These are phyloP conservation scores for Trachymyrmex septentrionalis DNA, from an alignment of 1,140 invertebrate genomes.

Conservation along the genomic window DNA sequence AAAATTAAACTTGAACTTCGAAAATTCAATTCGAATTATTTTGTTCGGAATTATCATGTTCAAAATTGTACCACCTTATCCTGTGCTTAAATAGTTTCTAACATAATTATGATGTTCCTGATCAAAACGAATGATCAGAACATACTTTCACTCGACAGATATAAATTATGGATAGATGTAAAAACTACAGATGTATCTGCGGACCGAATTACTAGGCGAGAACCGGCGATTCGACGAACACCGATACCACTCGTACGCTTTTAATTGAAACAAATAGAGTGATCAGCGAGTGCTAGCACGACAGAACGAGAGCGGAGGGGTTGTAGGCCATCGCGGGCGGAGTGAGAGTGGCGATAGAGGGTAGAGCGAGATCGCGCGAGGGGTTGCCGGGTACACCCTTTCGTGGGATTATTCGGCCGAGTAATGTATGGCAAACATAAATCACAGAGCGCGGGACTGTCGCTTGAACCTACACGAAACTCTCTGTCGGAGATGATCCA, in stretches of 20 bases:
- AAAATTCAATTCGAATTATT: too few species aligned
- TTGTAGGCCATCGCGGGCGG: slow-evolving; percentile 45
- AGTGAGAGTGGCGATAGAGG: slow-evolving; percentile 53
- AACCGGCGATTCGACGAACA: slow-evolving; percentile 45
- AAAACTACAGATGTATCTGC: slow-evolving; percentile 2
- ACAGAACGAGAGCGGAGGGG: slow-evolving; percentile 52
- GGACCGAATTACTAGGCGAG: slow-evolving; percentile 29
- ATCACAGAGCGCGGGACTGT: slow-evolving; percentile 81
- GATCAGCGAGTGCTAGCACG: slow-evolving; percentile 80
- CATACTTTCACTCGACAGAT: not conserved
- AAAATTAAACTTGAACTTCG: too few species aligned
- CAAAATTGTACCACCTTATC: too few species aligned
- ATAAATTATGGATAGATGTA: not conserved
- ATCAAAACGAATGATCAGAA: not conserved
- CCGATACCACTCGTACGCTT: slow-evolving; percentile 64
- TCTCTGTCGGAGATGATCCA: slow-evolving; percentile 81
- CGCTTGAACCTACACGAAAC: slow-evolving; percentile 80
- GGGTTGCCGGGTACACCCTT: slow-evolving; percentile 80
- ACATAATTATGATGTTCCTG: not conserved
- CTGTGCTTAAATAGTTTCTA: not conserved
- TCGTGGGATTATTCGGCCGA: slow-evolving; percentile 85
- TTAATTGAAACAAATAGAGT: slow-evolving; percentile 86
- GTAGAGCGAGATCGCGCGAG: slow-evolving; percentile 63
- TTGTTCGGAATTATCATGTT: too few species aligned
- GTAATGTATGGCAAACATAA: slow-evolving; percentile 86